A percentile compares a stretch with the other conserved stretches of the same genome.
phyloP scores from a whole-genome alignment of 2,113 vertebrate species.

The Nesogale talazaci region DNA sequence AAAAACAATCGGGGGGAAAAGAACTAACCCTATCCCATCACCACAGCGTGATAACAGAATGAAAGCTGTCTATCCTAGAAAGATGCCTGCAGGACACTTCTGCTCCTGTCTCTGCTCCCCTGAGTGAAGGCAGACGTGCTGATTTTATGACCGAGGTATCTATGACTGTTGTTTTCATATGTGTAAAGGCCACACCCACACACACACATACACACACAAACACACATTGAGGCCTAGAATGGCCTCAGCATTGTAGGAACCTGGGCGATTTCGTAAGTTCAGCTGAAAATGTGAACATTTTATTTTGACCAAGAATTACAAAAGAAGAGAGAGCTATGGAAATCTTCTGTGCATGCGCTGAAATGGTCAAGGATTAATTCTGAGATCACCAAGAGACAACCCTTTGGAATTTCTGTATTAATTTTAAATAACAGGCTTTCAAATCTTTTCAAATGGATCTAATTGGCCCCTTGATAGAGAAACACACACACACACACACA shows the following conservation, averaged over 20 bases:
- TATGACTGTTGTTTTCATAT: neutral
- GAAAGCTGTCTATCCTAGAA: neutral
- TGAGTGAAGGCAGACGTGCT: neutral
- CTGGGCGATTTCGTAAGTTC: neutral
- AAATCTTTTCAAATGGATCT: slow-evolving; percentile 35
- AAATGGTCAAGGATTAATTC: neutral
- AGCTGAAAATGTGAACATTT: neutral
- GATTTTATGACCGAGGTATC: neutral
- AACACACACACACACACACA: neutral
- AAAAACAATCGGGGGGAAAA: neutral
- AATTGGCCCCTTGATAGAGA: neutral
- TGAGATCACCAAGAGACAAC: slow-evolving; percentile 5
- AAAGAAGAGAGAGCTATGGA: neutral
- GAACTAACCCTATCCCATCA: neutral
- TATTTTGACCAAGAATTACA: neutral
- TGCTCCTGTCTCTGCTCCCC: too few relatives aligned
- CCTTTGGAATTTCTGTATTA: neutral
- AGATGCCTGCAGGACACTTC: too few relatives aligned
- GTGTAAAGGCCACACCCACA: neutral
- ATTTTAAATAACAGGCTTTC: slow-evolving; percentile 55
- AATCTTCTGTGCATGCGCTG: neutral
- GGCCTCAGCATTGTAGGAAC: neutral
- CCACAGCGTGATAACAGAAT: neutral
- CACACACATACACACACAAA: rapidly evolving
- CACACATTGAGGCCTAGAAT: neutral